Evolutionary conservation across 2,113 vertebrate species (phyloP), one percentile per base, ranked within the genome.

Genomic region (Eublepharis macularius): DNA sequence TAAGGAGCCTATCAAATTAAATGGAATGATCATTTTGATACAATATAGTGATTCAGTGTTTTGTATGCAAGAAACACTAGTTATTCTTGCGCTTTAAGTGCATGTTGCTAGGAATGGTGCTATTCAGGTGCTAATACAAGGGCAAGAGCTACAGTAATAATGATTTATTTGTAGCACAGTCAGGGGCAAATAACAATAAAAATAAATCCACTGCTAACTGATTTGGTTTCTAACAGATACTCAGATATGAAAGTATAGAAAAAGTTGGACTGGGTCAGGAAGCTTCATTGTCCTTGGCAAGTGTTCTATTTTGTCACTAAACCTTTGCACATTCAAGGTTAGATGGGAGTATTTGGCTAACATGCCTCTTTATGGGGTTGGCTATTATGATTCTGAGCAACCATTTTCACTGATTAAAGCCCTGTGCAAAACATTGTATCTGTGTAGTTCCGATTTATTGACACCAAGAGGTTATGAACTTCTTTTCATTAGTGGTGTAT

Each of bases 401-500:
- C 82, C 83, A 72, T 49, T 86, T 60, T 45, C 14, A 51, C 87
- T 87, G 86, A 92, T 92, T 90, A 91, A 93, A 90, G 88, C 32
- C 29, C 51, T 65, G 80, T 80, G 39, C 69, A 87, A 73, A 87
- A 26, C 47, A 74, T 14, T 36, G n/a, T 70, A n/a, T 79, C 84
- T 88, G 13, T 87, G 66, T 79, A 36, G 80, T 75, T 94, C 45
- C 80, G 86, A 5, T 86, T 90, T 82, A 87, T 89, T 75, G 81
- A 80, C 82, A 84, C 75, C 66, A 63, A 85, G 80, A 65, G 88
- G 87, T 90, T 91, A 72, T 73, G 90, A 92, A 92, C 85, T 47
- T 88, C 43, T 85, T 82, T 81, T 90, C 92, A 91, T 92, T 91
- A 92, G 81, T 41, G 49, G 41, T 83, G 21, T 86, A 81, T 90